Conservation (phyloP, 2,888 invertebrate species). For the Pyrochroa serraticornis region DNA sequence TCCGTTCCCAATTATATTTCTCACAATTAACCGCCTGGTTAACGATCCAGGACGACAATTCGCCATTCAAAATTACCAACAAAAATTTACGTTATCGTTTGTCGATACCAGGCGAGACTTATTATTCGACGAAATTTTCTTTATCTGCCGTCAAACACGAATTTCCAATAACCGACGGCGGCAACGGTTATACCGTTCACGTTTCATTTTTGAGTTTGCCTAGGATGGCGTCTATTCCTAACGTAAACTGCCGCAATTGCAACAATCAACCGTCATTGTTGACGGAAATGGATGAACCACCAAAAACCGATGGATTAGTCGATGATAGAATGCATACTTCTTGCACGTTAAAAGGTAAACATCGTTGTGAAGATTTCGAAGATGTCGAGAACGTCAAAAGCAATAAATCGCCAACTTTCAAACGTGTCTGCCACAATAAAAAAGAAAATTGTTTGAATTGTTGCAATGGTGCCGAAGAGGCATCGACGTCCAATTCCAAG, state of each 20-base stretch:
- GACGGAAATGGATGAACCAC: constrained; percentile 10
- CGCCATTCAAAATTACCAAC: constrained; percentile 39
- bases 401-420: constrained; percentile 25
- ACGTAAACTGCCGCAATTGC: constrained; percentile 61
- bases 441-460: constrained; percentile 12
- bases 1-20: constrained; percentile 94
- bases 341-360: constrained; percentile 73
- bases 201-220: constrained; percentile 74
- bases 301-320: constrained; percentile 54
- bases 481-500: constrained; percentile 45
- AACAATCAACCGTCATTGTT: constrained; percentile 15
- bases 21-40: constrained; percentile 96
- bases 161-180: constrained; percentile 74
- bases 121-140: constrained; percentile 62
- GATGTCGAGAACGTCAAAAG: constrained; percentile 63
- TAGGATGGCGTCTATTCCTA: constrained; percentile 73
- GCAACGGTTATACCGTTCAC: constrained; percentile 67
- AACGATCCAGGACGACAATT: constrained; percentile 54
- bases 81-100: constrained; percentile 70
- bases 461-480: constrained; percentile 33
- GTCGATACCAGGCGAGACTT: constrained; percentile 70
- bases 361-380: constrained; percentile 76
- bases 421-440: constrained; percentile 37
- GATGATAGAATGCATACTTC: constrained; percentile 75
- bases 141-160: constrained; percentile 69